Base-by-base conservation (phyloP, 1,140 invertebrate genomes). In the Drosophila aff. region DNA sequence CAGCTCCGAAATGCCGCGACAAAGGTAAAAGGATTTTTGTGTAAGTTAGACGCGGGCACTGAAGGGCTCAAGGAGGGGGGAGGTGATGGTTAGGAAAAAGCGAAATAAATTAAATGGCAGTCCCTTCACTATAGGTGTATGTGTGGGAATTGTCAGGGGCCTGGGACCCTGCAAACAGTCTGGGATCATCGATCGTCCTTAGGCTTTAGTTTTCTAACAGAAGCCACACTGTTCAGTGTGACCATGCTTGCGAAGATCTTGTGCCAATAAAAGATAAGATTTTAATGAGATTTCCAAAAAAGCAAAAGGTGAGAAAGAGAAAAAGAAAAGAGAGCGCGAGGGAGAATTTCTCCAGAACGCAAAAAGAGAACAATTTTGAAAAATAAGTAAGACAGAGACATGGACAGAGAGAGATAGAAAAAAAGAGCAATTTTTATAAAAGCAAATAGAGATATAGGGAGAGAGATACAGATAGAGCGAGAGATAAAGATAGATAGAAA, bases 1-100 rank as follows among this genome's bases (percentile, higher is more conserved):
- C 75, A 78, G 74, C 76, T 61, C 67, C 75, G 41, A 78, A 81
- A 81, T 81, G 71, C 73, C 66, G 63, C 64, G 65, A 81, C 78
- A 81, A 81, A 82, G 79, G 79, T 82, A 82, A 82, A 81, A 82
- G 79, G 79, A 82, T 82, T 82, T 76, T 73, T 81, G 79, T 81
- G 61, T 76, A 81, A 79, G 59, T 79, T 79, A 61, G 76, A 76
- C 73, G 64, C 53, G 33, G 38, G 13, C 36, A 23, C 33, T 55
- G 52, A 55, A 55, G 52, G 33, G 52, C 18, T 40, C 21, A 55
- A 55, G 52, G 13, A 2, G 8, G 4, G 31, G 13, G 16, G 10
- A 40, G 31, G 21, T 13, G 33, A 36, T 36, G 49, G 16, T 9
- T 23, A 38, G n/a, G 16, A 18, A 67, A 53, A 67, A 26, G 2